A percentile compares a stretch with the other conserved stretches of the same genome.
Evolutionary conservation across 2,888 invertebrate species (phyloP).

Genomic region (Oscheius sp.): DNA sequence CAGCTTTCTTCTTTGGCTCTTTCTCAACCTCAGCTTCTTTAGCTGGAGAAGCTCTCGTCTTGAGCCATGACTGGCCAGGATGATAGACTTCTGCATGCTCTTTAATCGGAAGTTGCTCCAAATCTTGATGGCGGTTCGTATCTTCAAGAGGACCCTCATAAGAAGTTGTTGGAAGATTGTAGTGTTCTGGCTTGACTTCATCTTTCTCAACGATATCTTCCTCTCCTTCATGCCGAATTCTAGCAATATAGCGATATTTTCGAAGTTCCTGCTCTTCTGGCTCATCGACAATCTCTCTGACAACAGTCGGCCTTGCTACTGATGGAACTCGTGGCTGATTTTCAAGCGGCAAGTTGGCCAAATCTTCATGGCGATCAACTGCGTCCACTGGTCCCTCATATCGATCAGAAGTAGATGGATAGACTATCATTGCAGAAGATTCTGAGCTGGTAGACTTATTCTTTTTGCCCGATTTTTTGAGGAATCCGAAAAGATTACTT

Average conservation of each 20-base stretch:
- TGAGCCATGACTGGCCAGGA: conserved; percentile 25
- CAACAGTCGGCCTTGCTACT: background rate
- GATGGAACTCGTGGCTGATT: background rate
- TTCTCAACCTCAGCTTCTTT: background rate
- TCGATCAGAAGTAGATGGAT: background rate
- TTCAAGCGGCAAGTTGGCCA: conserved; percentile 22
- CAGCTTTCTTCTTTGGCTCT: conserved; percentile 13
- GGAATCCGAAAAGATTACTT: conserved; percentile 20
- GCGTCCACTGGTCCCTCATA: conserved; percentile 18
- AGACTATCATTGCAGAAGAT: background rate
- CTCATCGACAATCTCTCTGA: background rate
- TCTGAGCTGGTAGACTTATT: background rate
- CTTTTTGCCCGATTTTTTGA: conserved; percentile 3
- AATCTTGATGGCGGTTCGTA: conserved; percentile 27
- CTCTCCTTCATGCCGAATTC: conserved; percentile 40
- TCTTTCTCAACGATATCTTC: conserved; percentile 35
- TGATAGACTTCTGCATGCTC: conserved; percentile 37
- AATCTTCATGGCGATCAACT: conserved; percentile 9
- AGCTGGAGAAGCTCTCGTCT: background rate
- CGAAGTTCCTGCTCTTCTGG: conserved; percentile 2
- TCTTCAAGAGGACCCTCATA: conserved; percentile 35
- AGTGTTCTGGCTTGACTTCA: conserved; percentile 29
- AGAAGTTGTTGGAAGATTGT: conserved; percentile 23
- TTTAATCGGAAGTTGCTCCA: conserved; percentile 32
- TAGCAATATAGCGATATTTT: conserved; percentile 32